Evolutionary conservation across 1,140 invertebrate genomes (phyloP), one percentile per base, ranked within the genome.

Genomic region (Diorhabda elongata): DNA sequence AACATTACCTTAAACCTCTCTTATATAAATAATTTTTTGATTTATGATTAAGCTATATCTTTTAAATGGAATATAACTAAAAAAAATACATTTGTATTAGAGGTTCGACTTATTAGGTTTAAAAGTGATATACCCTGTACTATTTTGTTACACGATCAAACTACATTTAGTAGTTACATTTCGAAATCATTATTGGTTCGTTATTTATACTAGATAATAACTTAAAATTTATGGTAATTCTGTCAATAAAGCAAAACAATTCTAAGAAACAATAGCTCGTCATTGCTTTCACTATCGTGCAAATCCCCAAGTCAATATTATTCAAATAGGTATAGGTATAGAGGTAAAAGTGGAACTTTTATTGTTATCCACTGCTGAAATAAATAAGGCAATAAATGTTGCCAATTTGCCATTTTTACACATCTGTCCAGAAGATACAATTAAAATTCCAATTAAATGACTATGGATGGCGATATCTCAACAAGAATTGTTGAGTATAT

Each of bases 401-500:
- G 64, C 64, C 64, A 66, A 58, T 66, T 66, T 66, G 41, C 56
- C 64, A 66, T 66, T 66, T 66, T 66, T 66, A 42, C 42, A 58
- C 64, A 58, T 56, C 56, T 57, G 56, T 58, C 56, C 64, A 57
- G 41, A 44, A 44, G 64, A 66, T 66, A 66, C 56, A 66, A 66
- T 66, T 56, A 66, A 66, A 58, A 66, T 66, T 66, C 64, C 64
- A 57, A 66, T 47, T 57, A 42, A 56, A 57, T 58, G 64, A 58
- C 64, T 66, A 58, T 63, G 44, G 44, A 45, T 0, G 60, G 9
- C 9, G 11, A 9, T 42, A 5, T 61, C 4, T n/a, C 4, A 44
- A 44, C 61, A 44, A 45, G 61, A 45, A 63, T 6, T 44, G 42
- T 45, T 9, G 11, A 7, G 5, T 9, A 42, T 42, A 8, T 44